Percentiles rank a stretch among this genome's conserved stretches.
These are phyloP conservation scores for Melanotaenia pygmaea DNA, from an alignment of 2,797 vertebrate genomes.

Conservation along the genomic window DNA sequence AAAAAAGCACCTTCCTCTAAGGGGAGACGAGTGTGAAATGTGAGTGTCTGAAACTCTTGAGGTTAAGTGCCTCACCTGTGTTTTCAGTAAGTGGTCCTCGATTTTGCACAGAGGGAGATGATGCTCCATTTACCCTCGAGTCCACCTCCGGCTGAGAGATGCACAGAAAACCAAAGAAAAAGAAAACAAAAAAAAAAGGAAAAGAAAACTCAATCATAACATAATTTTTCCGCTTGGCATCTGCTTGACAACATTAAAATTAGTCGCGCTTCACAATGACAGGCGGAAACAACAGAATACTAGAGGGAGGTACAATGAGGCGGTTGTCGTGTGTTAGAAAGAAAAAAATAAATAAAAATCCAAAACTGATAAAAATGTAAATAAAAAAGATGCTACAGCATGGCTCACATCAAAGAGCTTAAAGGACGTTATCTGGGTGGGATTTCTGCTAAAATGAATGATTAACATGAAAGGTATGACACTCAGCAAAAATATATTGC, in stretches of 20 bases:
- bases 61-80: slow-evolving; percentile 82
- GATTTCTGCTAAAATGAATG: background rate
- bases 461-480: slow-evolving; percentile 8
- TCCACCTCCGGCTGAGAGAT: slow-evolving; percentile 88
- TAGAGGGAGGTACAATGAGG: slow-evolving; percentile 27
- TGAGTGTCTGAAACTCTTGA: slow-evolving; percentile 5
- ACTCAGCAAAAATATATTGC: background rate
- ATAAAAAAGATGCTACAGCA: slow-evolving; percentile 14
- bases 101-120: slow-evolving; percentile 86
- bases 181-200: background rate
- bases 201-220: slow-evolving; percentile 48
- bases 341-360: too few relatives aligned
- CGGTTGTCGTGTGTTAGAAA: slow-evolving; percentile 20
- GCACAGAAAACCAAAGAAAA: background rate
- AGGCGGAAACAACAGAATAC: slow-evolving; percentile 22
- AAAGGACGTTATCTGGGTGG: background rate
- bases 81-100: slow-evolving; percentile 83
- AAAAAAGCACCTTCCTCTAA: slow-evolving; percentile 1
- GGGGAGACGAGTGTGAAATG: slow-evolving; percentile 5
- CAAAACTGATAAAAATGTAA: background rate
- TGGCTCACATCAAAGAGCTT: slow-evolving; percentile 30
- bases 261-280: slow-evolving; percentile 36
- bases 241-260: slow-evolving; percentile 53
- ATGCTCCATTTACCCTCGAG: slow-evolving; percentile 88
- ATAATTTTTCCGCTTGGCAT: slow-evolving; percentile 41